phyloP scores from a whole-genome alignment of 2,113 vertebrate genomes.

The Archocentrus centrarchus region DNA sequence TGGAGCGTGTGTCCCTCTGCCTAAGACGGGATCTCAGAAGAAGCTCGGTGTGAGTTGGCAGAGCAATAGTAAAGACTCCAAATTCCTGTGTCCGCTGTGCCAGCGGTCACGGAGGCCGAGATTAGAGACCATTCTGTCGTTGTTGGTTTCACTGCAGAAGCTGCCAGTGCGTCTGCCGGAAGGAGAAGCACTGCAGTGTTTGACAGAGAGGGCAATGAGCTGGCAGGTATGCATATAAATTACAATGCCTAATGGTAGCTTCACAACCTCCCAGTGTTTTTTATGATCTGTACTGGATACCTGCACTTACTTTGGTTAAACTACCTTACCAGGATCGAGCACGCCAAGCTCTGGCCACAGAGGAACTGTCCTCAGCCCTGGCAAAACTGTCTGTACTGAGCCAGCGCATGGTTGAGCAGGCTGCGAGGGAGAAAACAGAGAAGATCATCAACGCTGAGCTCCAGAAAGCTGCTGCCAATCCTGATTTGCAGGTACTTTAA shows the following conservation, averaged over 20 bases:
- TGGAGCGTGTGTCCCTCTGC: constrained; percentile 92
- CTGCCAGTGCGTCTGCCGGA: constrained; percentile 93
- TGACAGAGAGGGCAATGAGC: constrained; percentile 97
- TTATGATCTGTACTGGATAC: background rate
- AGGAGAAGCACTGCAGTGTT: constrained; percentile 94
- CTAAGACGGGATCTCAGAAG: constrained; percentile 92
- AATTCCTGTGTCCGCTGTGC: constrained; percentile 95
- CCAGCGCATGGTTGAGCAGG: constrained; percentile 98
- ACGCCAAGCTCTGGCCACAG: constrained; percentile 92
- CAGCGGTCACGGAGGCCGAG: constrained; percentile 93
- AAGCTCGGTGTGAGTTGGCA: constrained; percentile 91
- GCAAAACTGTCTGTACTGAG: constrained; percentile 97
- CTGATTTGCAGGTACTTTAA: constrained; percentile 90
- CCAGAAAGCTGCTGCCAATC: constrained; percentile 97
- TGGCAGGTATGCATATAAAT: constrained; percentile 84
- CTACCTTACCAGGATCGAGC: constrained; percentile 84
- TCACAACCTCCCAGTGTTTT: accelerated
- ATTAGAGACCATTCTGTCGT: constrained; percentile 95
- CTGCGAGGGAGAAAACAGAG: constrained; percentile 96
- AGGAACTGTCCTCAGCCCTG: constrained; percentile 95
- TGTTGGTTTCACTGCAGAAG: constrained; percentile 97
- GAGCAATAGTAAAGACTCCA: constrained; percentile 93
- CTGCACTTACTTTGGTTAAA: background rate
- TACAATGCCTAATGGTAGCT: background rate
- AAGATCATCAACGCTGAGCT: constrained; percentile 98